Conservation (phyloP, 2,888 invertebrate genomes). For the Oscheius sp. region DNA sequence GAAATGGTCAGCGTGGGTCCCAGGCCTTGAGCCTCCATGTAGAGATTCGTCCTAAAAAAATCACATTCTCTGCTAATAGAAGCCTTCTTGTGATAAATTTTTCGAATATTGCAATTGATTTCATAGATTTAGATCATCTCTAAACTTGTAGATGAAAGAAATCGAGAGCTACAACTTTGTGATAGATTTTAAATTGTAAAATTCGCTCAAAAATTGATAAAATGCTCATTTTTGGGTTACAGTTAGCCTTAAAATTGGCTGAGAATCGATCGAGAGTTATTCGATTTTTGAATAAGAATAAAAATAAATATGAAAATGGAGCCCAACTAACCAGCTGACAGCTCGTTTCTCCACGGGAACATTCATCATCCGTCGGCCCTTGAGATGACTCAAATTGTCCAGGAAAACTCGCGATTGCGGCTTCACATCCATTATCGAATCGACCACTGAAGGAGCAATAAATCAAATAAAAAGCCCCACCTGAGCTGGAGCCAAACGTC, state of each 20-base stretch:
- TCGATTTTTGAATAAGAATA: background rate
- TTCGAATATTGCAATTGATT: too few species aligned
- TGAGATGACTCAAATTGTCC: conserved; percentile 45
- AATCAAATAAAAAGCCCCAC: conserved; percentile 12
- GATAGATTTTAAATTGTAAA: too few species aligned
- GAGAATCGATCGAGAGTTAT: too few species aligned
- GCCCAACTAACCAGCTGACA: conserved; percentile 55
- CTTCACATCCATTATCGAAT: conserved; percentile 66
- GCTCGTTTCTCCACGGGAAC: conserved; percentile 47
- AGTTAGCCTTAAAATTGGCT: too few species aligned
- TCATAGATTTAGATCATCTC: too few species aligned
- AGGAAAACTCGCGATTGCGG: conserved; percentile 61
- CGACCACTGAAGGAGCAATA: conserved; percentile 45
- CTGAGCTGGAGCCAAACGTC: conserved; percentile 44
- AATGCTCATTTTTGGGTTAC: too few species aligned
- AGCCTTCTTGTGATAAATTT: too few species aligned
- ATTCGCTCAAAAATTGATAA: too few species aligned
- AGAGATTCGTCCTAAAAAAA: conserved; percentile 52
- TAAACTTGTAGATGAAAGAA: too few species aligned
- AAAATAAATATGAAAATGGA: too few species aligned
- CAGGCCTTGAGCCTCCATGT: conserved; percentile 65
- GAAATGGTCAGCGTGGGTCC: conserved; percentile 63
- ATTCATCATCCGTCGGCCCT: conserved; percentile 32
- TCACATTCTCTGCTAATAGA: too few species aligned
- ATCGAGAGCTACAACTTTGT: too few species aligned